Base-by-base conservation (phyloP, 1,140 invertebrate species). In the Lasioglossum baleicum region DNA sequence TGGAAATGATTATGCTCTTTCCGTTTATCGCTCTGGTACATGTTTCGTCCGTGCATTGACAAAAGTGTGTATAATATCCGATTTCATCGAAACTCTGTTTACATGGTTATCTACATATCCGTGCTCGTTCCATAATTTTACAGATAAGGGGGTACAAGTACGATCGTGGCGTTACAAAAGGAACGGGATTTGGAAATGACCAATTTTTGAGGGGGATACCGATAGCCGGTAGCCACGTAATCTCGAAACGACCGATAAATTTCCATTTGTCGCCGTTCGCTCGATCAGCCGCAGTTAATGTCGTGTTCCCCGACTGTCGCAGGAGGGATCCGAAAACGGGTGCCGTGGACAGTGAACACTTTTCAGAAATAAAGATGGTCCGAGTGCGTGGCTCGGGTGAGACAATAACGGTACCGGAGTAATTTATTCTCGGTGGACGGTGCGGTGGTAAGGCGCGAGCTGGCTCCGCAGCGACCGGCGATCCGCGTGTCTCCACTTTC, bases 331-430 rank as follows among this genome's bases (percentile, higher is more conserved):
- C 64, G 40, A 20, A 42, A 42, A n/a, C 64, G 8, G 2, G 13
- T 11, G 63, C 4, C 65, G 44, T 42, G 20, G 8, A 13, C 65
- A 11, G 20, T 7, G 65, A 17, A 48, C 35, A 65, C 13, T 73
- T 79, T 79, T 40, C 69, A 66, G 70, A 53, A 82, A 75, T 77
- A 84, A 84, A 85, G 76, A 64, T 51, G 60, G 71, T 63, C 51
- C 44, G 31, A 35, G 56, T 20, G 7, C 26, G 35, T n/a, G 31
- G 68, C 66, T 10, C 51, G 67, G 26, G 63, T 72, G 75, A 85
- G 84, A 85, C 84, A 82, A 76, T 85, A 85, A 85, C 84, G 84
- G 83, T 85, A 82, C 70, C 79, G 3, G 13, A 31, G 73, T 85
- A 85, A 85, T 85, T 85, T 85, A 85, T 85, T 85, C 84, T 15